Evolutionary conservation across 1,140 invertebrate genomes (phyloP).

Genomic region (Leptonema lineaticorne): DNA sequence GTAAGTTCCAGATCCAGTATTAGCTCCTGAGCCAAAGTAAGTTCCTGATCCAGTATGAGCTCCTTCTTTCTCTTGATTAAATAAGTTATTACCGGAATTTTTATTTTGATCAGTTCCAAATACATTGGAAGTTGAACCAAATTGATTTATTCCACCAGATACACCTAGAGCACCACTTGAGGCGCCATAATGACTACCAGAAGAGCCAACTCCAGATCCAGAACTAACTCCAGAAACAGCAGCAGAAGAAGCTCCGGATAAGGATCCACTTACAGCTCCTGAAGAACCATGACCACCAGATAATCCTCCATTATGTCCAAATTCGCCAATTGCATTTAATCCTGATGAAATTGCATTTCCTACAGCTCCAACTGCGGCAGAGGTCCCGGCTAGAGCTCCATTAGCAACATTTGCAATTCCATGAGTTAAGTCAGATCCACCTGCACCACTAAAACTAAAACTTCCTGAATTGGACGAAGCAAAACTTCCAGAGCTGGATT

Average conservation of each 20-base stretch:
- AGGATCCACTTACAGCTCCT: not conserved
- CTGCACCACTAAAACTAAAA: slow-evolving; percentile 17
- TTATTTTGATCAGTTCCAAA: not conserved
- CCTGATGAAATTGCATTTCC: not conserved
- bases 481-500: slow-evolving; percentile 29
- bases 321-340: not conserved
- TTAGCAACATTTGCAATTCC: not conserved
- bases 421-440: not conserved
- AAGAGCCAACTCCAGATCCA: not conserved
- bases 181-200: too few relatives aligned
- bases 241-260: not conserved
- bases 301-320: not conserved
- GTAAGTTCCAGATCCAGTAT: not conserved
- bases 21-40: not conserved
- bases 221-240: not conserved
- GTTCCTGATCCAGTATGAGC: not conserved
- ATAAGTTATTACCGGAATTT: not conserved
- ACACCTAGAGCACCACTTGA: not conserved
- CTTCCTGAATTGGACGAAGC: slow-evolving; percentile 33
- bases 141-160: not conserved
- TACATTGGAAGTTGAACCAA: not conserved
- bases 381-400: not conserved
- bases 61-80: not conserved
- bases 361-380: slow-evolving; percentile 1
- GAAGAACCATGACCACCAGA: not conserved